Base-by-base conservation (phyloP, 2,113 vertebrate genomes). In the Panthera uncia region DNA sequence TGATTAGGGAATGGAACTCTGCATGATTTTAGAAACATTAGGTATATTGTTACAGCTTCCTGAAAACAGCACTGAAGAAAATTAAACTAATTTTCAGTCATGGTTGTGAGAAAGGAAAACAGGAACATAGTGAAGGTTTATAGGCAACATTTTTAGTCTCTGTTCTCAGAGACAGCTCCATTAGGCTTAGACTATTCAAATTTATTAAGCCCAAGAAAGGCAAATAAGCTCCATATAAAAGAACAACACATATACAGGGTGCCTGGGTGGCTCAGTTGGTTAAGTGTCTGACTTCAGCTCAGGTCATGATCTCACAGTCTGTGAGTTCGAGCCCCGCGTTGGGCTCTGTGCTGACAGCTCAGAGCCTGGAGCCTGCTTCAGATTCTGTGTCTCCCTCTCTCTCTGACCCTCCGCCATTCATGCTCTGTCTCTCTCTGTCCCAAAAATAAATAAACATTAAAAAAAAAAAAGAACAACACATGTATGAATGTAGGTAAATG, bases 1-100 rank as follows among this genome's bases (percentile, higher is more conserved):
- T 82, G 52, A 81, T 91, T 68, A 93, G 19, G 27, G 45, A 92
- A 89, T 79, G 41, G 25, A 88, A 96, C 45, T 69, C 76, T 78
- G 41, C 15, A 33, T 83, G 36, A 57, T 87, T 86, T 97, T 89
- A 74, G n/a, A 79, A 61, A 90, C 15, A 23, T 88, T 91, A 91
- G 95, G 73, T 66, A 29, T 89, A 79, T 86, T 61, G 29, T 89
- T 82, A 93, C 36, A 96, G 3, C n/a, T 91, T 38, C 55, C 68
- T 94, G 61, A 94, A 96, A 92, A 95, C 2, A 73, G 25, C 33
- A 80, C 52, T 68, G 50, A 89, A 92, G n/a, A 93, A 81, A 85
- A 95, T 80, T 71, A 94, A 94, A 93, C 92, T 87, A 89, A 82
- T 92, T 79, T 95, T 82, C 36, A 61, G 61, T 61, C n/a, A 92